A percentile compares a stretch with the other conserved stretches of the same genome.
Conservation (phyloP, 2,797 vertebrate species). For the Amphiprion clarkii region DNA sequence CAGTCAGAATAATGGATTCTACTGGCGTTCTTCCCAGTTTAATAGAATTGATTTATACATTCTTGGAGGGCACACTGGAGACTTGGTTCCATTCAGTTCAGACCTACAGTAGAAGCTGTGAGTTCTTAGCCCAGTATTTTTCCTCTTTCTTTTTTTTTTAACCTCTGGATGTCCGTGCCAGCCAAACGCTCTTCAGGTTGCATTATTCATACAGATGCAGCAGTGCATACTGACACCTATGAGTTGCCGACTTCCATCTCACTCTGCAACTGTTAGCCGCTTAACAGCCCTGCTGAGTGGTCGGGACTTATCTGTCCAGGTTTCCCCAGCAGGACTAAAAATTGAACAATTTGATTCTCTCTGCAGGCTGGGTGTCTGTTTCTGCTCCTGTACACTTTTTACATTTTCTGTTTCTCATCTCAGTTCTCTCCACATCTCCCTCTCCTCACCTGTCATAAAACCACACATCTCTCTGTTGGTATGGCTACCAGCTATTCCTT, state of each 20-base stretch:
- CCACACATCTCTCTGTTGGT: conserved; percentile 49
- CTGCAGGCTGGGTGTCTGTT: conserved; percentile 32
- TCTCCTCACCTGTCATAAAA: conserved; percentile 51
- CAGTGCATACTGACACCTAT: conserved; percentile 13
- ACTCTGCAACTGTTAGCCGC: background rate
- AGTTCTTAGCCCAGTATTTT: background rate
- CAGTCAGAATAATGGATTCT: conserved; percentile 23
- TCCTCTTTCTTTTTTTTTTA: background rate
- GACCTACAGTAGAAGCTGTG: conserved; percentile 5
- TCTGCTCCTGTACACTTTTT: conserved; percentile 40
- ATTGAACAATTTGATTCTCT: conserved; percentile 38
- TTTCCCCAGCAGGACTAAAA: conserved; percentile 39
- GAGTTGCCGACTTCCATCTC: conserved; percentile 18
- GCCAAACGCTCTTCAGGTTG: conserved; percentile 22
- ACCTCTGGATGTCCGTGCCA: conserved; percentile 19
- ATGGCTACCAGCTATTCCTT: conserved; percentile 60
- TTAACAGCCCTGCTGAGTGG: background rate
- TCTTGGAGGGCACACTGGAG: conserved; percentile 3
- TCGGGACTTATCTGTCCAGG: conserved; percentile 24
- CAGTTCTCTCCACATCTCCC: conserved; percentile 15
- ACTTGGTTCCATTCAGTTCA: background rate
- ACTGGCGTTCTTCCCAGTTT: conserved; percentile 27
- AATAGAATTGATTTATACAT: conserved; percentile 23
- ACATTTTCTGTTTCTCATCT: conserved; percentile 44
- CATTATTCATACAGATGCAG: conserved; percentile 25